Percentiles rank a stretch among this genome's conserved stretches.
phyloP scores from a whole-genome alignment of 2,797 vertebrate species.

The Eidolon dupreanum region DNA sequence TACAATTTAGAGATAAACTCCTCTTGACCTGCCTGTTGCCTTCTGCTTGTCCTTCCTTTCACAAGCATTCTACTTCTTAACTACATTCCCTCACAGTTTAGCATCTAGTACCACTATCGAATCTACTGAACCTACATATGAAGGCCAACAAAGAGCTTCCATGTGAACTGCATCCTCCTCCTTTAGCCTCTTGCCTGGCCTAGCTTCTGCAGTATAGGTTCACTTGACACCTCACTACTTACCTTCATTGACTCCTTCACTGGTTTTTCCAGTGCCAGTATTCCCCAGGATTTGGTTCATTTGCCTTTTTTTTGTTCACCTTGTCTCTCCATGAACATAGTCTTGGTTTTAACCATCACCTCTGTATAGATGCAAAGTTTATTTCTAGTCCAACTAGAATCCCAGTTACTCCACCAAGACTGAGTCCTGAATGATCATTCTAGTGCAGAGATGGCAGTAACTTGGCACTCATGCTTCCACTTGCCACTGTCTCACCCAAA shows the following conservation, averaged over 20 bases:
- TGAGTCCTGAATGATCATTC: background rate
- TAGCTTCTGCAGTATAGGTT: background rate
- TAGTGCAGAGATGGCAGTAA: background rate
- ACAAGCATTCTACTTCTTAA: background rate
- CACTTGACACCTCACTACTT: background rate
- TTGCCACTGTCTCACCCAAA: background rate
- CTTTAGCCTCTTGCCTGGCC: background rate
- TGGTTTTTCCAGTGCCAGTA: background rate
- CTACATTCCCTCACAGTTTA: background rate
- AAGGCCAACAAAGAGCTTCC: background rate
- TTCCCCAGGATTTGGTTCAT: background rate
- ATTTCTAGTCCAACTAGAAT: background rate
- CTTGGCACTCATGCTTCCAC: background rate
- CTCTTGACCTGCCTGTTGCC: background rate
- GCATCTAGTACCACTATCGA: background rate
- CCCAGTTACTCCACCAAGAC: background rate
- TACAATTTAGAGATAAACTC: background rate
- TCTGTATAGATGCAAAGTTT: background rate
- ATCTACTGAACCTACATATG: background rate
- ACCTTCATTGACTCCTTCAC: background rate
- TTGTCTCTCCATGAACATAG: background rate
- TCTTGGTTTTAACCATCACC: background rate
- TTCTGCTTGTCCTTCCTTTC: constrained; percentile 1
- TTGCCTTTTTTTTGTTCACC: background rate
- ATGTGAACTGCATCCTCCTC: background rate